Percentiles rank a stretch among this genome's conserved stretches.
Evolutionary conservation across 2,113 vertebrate genomes (phyloP).

Genomic region (Nesogale talazaci): DNA sequence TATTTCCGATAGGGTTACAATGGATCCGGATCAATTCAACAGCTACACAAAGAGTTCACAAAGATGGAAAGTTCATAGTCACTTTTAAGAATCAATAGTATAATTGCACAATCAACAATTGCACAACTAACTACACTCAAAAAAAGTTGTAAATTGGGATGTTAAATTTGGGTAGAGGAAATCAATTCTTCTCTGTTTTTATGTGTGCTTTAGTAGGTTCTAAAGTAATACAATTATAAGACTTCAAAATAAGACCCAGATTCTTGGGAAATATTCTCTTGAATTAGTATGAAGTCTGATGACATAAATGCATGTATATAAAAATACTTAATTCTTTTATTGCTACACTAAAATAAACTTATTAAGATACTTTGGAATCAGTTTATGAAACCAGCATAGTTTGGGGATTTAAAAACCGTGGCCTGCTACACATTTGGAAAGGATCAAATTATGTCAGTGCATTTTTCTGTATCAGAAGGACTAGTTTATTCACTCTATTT

Average conservation of each 20-base stretch:
- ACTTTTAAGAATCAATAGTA: neutral
- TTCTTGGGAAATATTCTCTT: neutral
- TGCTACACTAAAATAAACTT: constrained; percentile 1
- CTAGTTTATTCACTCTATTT: constrained; percentile 14
- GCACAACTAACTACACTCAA: neutral
- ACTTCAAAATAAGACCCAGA: constrained; percentile 51
- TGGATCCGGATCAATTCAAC: neutral
- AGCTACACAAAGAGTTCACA: neutral
- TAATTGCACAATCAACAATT: neutral
- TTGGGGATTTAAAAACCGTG: constrained; percentile 14
- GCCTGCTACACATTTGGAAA: neutral
- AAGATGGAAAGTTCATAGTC: neutral
- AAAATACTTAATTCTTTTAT: constrained; percentile 25
- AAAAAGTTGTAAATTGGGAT: neutral
- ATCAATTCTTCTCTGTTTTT: neutral
- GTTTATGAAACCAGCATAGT: constrained; percentile 4
- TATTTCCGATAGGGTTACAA: neutral
- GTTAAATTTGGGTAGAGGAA: neutral
- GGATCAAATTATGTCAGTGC: neutral
- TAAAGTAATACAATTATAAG: neutral
- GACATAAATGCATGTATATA: neutral
- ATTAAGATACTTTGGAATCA: constrained; percentile 9
- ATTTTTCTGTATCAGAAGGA: constrained; percentile 3
- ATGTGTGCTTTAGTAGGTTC: constrained; percentile 5
- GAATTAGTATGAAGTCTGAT: neutral